Base-by-base conservation (phyloP, 2,797 vertebrate species). In the Melanotaenia pygmaea region DNA sequence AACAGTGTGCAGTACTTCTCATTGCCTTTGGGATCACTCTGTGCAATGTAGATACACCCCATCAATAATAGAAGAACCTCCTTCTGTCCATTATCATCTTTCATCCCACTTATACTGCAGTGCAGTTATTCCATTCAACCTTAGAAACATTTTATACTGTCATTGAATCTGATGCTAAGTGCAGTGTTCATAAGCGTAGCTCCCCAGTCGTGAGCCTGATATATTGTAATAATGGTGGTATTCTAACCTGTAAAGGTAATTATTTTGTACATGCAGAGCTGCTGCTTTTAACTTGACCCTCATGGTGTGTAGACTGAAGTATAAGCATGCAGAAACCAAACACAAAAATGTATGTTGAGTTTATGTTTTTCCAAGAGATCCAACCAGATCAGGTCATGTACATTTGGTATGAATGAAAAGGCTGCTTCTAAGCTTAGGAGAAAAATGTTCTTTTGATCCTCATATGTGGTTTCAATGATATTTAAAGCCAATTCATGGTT, bases 101-200 rank as follows among this genome's bases (percentile, higher is more conserved):
- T 74, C 74, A 58, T 76, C 59, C 77, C 66, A 57, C 67, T 79
- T 37, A 58, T 60, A 63, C 53, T 43, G 59, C 18, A 0, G 64
- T 73, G 71, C 53, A 74, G 74, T 64, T 69, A 70, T 59, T 68
- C 65, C 62, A 24, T 87, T 75, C 71, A 65, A 66, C 43, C 28
- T 74, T 60, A 32, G 71, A 14, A 40, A 40, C 38, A 40, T 30
- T 58, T 30, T 26, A 47, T 35, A 51, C 71, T 73, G 84, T 80
- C 58, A 82, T 86, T 76, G 89, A 79, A 82, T 8, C 11, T 84
- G 82, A 82, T 82, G 74, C 69, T 72, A 79, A 84, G 85, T 80
- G 72, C 53, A 64, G 79, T 62, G 63, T 74, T 76, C 32, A 26
- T 63, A 78, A 74, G 67, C 38, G 70, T 35, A 70, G 73, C 69